Conservation (phyloP, 2,113 vertebrate genomes). For the Xenopus laevis region DNA sequence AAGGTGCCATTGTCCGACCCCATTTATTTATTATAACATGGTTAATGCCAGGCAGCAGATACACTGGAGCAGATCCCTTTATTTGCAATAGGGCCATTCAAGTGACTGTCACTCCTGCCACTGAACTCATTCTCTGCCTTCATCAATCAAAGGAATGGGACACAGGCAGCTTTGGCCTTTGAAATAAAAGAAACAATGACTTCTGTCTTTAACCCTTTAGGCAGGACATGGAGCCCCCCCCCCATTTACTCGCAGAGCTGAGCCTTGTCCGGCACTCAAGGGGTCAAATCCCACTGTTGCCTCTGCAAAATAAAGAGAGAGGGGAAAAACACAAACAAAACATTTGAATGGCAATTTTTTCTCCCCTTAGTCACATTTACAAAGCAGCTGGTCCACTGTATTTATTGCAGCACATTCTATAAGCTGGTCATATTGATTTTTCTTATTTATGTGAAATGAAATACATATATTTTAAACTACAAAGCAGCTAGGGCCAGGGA, state of each 20-base stretch:
- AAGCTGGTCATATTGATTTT: too few relatives aligned
- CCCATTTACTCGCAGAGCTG: too few relatives aligned
- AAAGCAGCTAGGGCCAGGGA: too few relatives aligned
- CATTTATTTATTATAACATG: conserved; percentile 82
- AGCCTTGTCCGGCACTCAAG: neutral
- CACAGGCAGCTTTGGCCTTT: conserved; percentile 72
- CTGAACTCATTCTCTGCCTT: conserved; percentile 73
- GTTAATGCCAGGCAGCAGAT: conserved; percentile 79
- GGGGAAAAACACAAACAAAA: conserved; percentile 42
- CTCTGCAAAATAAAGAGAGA: conserved; percentile 22
- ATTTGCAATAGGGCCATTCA: conserved; percentile 75
- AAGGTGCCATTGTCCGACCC: conserved; percentile 73
- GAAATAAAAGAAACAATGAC: conserved; percentile 74
- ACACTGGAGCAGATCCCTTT: conserved; percentile 71
- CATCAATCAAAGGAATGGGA: conserved; percentile 81
- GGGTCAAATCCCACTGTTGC: conserved; percentile 45
- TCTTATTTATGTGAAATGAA: too few relatives aligned
- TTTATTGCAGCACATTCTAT: too few relatives aligned
- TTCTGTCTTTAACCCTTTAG: conserved; percentile 52
- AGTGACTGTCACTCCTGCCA: conserved; percentile 71
- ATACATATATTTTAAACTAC: too few relatives aligned
- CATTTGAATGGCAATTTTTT: neutral
- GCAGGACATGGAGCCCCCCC: neutral
- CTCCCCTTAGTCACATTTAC: neutral
- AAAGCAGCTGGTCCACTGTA: too few relatives aligned